Base-by-base conservation (phyloP, 2,888 invertebrate species). In the Agrochola lychnidis region DNA sequence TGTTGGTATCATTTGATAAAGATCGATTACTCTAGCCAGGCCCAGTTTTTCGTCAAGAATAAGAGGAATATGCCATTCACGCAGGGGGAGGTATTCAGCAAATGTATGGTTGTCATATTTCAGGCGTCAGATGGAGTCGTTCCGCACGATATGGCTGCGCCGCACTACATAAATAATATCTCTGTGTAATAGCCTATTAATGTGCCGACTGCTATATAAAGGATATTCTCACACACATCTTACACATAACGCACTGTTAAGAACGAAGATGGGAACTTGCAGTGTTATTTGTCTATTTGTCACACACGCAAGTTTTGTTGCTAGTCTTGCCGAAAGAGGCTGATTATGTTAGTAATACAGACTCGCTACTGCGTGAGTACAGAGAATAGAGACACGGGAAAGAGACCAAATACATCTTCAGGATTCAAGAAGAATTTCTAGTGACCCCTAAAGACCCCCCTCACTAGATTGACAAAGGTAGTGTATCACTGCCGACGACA, bases 71-170 rank as follows among this genome's bases (percentile, higher is more conserved):
- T 63, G 53, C 66, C 40, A 67, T 73, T 79, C 62, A 76, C 30
- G 62, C 73, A 78, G 70, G 6, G n/a, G 22, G 42, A 45, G n/a
- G 16, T 82, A 73, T 79, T 81, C 59, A 67, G 76, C n/a, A 72
- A 84, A 87, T 81, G 78, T 88, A 89, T 89, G 57, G 82, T 74
- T 70, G 77, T 78, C 72, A 88, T 88, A 89, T 82, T 80, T 89
- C 84, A 87, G 76, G 70, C 81, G 89, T 87, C 87, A 88, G 80
- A 81, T 79, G 89, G 70, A 78, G 77, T 68, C 67, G 70, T 76
- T 71, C 57, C 70, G 62, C 77, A 22, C 82, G 70, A 82, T 80
- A 80, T 79, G 68, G 78, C 68, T 61, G 70, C 63, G 74, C 67
- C 76, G 66, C 61, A 45, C 79, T 82, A 78, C 78, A 79, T 80